Base-by-base conservation (phyloP, 2,888 invertebrate genomes). In the Tyria jacobaeae region DNA sequence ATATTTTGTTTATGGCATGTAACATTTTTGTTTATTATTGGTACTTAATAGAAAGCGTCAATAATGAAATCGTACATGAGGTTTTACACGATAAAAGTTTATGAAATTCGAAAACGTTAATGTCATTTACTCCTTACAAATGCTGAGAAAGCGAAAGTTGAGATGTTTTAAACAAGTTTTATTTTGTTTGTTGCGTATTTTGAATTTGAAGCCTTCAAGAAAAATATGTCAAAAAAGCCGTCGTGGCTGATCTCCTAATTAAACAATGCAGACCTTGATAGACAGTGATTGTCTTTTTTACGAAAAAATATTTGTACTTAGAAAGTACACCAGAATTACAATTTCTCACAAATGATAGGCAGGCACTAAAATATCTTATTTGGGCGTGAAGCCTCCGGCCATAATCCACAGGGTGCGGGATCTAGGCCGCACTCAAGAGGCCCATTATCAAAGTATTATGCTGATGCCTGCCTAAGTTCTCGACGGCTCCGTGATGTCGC, bases 401-500 rank as follows among this genome's bases (percentile, higher is more conserved):
- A 89, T 92, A 92, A 92, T 90, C 91, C 88, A 79, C 92, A 92
- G 90, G 86, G 85, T 74, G 79, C 84, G 84, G 80, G 84, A 83
- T 85, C 87, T 82, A 81, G 87, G 87, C 83, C 87, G 84, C 84
- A 83, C 85, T 92, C 87, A 81, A 91, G 88, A 79, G 88, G 83
- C 83, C 86, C 89, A 92, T 93, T 92, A 92, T 89, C 88, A 82
- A 84, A 82, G 89, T 79, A 92, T 92, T 92, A 92, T 92, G 91
- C 90, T 91, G 90, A 92, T 91, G 89, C 85, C 88, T 83, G 83
- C 77, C 83, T 80, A 79, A 79, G 80, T 79, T 80, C 79, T 80
- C 79, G 72, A 78, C 73, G 75, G 66, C 64, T 75, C 57, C 73
- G 79, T 82, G 87, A 87, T 84, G 84, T 86, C 82, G 85, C 82